Evolutionary conservation across 1,140 invertebrate genomes (phyloP), one percentile per base, ranked within the genome.

Genomic region (Bombus breviceps): DNA sequence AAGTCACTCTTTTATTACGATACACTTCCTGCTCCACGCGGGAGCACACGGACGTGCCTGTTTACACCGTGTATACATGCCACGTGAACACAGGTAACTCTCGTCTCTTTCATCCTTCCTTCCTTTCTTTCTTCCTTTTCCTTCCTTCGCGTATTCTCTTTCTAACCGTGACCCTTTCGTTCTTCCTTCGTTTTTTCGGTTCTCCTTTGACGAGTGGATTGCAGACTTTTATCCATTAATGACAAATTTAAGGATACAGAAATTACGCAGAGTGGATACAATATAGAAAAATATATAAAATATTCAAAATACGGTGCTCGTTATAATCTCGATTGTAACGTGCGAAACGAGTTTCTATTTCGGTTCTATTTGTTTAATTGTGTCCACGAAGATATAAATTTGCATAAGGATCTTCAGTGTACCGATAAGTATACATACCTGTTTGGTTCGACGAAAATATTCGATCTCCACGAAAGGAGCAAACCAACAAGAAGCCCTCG

Each of bases 1-100:
- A 93, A 93, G 93, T 92, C 86, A 81, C 90, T 93, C 90, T 93
- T 93, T 93, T 92, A 92, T 93, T 92, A 92, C 88, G 90, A 89
- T 89, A 89, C 89, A 91, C 90, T 93, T 93, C 93, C 93, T 91
- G 92, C 81, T 87, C 87, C 79, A 86, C 83, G 34, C 81, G 82
- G 76, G 28, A 83, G 78, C 84, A 81, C 87, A 74, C 80, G 68
- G 72, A 78, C 68, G 69, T 85, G 72, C 81, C 85, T 89, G 89
- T 89, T 91, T 89, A 89, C 89, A 82, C 79, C 86, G 75, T 86
- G 80, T 88, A 34, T 34, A 87, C 77, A 78, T 59, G 76, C 59
- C 78, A 85, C 81, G 77, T 68, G 85, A 84, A 86, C 81, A 81
- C 88, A 74, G 72, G 73, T 86, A 86, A 47, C 80, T 71, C 25